Conservation (phyloP, 2,888 invertebrate species). For the Cepaea hortensis region DNA sequence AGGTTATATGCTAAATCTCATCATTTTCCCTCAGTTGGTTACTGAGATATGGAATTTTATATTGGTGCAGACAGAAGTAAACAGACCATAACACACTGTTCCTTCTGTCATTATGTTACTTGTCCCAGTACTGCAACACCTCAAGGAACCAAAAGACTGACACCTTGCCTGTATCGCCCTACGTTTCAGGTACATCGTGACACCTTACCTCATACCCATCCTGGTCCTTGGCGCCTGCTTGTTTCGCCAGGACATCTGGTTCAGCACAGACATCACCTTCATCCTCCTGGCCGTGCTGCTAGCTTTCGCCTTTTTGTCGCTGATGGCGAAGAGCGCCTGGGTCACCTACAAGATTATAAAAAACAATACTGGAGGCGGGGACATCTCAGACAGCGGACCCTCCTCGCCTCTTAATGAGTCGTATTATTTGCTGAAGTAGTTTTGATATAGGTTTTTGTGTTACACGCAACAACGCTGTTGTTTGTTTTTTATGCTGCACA, state of each 20-base stretch:
- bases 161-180: not conserved
- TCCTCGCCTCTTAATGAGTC: conserved; percentile 2
- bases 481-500: too few species aligned
- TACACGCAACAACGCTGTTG: too few species aligned
- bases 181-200: conserved; percentile 9
- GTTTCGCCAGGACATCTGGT: conserved; percentile 31
- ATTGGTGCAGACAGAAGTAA: too few species aligned
- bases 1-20: too few species aligned
- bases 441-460: not conserved
- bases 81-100: too few species aligned
- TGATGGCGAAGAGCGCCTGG: conserved; percentile 35
- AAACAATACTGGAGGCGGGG: conserved; percentile 14
- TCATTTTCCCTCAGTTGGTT: too few species aligned
- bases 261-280: conserved; percentile 28
- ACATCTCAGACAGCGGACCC: conserved; percentile 7
- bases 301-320: conserved; percentile 25
- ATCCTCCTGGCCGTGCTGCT: conserved; percentile 29
- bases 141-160: not conserved
- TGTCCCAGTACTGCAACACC: too few species aligned
- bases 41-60: too few species aligned
- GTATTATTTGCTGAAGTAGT: conserved; percentile 31
- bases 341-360: conserved; percentile 35
- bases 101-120: too few species aligned
- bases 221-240: conserved; percentile 22
- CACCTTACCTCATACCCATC: conserved; percentile 20